These are phyloP conservation scores for Gadopsis marmoratus DNA, from an alignment of 2,797 vertebrate genomes.

Conservation along the genomic window DNA sequence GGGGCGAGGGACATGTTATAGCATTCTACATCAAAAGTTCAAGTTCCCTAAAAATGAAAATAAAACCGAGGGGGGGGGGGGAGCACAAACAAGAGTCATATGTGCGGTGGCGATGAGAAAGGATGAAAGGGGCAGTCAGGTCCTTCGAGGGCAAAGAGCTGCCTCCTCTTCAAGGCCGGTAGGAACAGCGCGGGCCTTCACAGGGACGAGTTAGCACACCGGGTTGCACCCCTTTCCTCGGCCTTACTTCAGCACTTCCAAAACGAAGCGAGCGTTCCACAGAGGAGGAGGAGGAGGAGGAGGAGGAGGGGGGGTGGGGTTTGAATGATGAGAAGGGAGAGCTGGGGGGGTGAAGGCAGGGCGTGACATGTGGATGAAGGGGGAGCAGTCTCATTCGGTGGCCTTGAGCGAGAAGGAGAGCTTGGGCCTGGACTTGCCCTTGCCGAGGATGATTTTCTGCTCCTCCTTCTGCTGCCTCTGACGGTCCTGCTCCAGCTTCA, in stretches of 20 bases:
- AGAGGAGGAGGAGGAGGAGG: slow-evolving; percentile 72
- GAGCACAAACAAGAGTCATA: slow-evolving; percentile 65
- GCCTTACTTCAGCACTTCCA: slow-evolving; percentile 87
- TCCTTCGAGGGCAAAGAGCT: slow-evolving; percentile 41
- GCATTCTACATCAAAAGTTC: slow-evolving; percentile 76
- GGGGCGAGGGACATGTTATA: slow-evolving; percentile 51
- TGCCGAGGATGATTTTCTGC: slow-evolving; percentile 99
- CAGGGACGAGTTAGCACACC: slow-evolving; percentile 37
- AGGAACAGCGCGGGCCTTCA: slow-evolving; percentile 15
- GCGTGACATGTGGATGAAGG: slow-evolving; percentile 42
- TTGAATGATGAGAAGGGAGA: slow-evolving; percentile 33
- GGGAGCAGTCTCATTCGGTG: slow-evolving; percentile 89
- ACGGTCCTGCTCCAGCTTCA: slow-evolving; percentile 99
- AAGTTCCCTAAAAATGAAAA: slow-evolving; percentile 73
- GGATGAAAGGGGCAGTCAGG: slow-evolving; percentile 38
- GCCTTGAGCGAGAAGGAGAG: slow-evolving; percentile 98
- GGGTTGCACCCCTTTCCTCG: slow-evolving; percentile 26
- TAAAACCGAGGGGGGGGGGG: slow-evolving; percentile 46
- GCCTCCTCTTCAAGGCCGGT: slow-evolving; percentile 77
- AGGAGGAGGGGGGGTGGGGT: slow-evolving; percentile 64
- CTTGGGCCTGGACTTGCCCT: slow-evolving; percentile 98
- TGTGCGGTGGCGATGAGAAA: slow-evolving; percentile 44
- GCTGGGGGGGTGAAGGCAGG: slow-evolving; percentile 63
- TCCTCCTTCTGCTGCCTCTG: slow-evolving; percentile 99
- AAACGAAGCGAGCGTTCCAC: slow-evolving; percentile 93